Evolutionary conservation across 2,888 invertebrate genomes (phyloP).

Genomic region (Leptopilina drosophilae): DNA sequence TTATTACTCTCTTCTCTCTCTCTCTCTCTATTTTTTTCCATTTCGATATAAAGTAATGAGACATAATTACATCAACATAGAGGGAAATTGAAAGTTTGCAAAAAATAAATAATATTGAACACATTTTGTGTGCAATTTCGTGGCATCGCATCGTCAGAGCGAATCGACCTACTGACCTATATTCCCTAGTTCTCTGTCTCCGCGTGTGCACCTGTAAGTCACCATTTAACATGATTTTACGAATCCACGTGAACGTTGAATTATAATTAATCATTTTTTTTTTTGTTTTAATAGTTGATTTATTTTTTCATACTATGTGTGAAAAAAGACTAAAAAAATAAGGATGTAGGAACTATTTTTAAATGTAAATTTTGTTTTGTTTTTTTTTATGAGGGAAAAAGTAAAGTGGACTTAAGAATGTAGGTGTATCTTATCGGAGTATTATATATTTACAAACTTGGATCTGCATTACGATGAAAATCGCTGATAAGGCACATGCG

Average conservation of each 20-base stretch:
- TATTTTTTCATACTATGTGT: neutral
- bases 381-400: neutral
- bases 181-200: constrained; percentile 54
- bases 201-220: constrained; percentile 48
- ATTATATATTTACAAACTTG: constrained; percentile 9
- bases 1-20: neutral
- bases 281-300: neutral
- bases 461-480: constrained; percentile 23
- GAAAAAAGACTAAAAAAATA: too few species aligned
- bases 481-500: constrained; percentile 32
- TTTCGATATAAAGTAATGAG: constrained; percentile 7
- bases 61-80: neutral
- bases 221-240: constrained; percentile 62
- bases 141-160: constrained; percentile 63
- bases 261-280: neutral
- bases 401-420: neutral
- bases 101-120: constrained; percentile 44
- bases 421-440: neutral
- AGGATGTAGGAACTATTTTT: too few species aligned
- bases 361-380: neutral
- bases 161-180: constrained; percentile 68
- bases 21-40: neutral
- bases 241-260: constrained; percentile 7
- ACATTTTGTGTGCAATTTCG: constrained; percentile 59
- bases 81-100: neutral